Base-by-base conservation (phyloP, 1,140 invertebrate genomes). In the Dendrolimus punctatus region DNA sequence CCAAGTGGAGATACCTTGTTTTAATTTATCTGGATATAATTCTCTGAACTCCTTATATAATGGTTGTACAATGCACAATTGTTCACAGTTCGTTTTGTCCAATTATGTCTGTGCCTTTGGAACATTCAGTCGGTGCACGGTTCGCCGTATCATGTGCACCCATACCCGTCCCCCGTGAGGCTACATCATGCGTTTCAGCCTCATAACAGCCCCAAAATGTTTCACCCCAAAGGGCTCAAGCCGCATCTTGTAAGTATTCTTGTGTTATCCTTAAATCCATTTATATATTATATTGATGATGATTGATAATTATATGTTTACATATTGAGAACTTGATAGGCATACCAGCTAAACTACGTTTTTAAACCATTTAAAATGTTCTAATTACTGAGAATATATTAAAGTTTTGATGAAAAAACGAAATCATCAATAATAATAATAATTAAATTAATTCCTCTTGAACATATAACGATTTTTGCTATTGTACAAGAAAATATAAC, bases 81-180 rank as follows among this genome's bases (percentile, higher is more conserved):
- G 64, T 80, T 80, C 70, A 82, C 73, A 78, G 76, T 80, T 59
- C 65, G 60, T 58, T 80, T 82, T 81, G 67, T 80, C 74, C 71
- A 62, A 67, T 68, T 71, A 83, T 85, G 82, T 85, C 81, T 85
- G 81, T 85, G 68, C 80, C 55, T 51, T 68, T 72, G 68, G 73
- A 64, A 73, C 52, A 46, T 53, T 71, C 80, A 87, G 86, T 70
- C 84, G 39, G 57, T 67, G 39, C 85, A 87, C 52, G 81, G 81
- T 56, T 88, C 86, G 38, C 81, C 85, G 2, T 87, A 88, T 62
- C 83, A 87, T 64, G 85, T 88, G 43, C 85, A 88, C 68, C 85
- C 86, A 43, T 87, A 84, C 64, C 86, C 85, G 8, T 85, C 84
- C 39, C 86, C 86, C 1, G 73, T 87, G 52, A 82, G 82, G 42